phyloP scores from a whole-genome alignment of 1,140 invertebrate species.

The Leptinotarsa undecemlineata region DNA sequence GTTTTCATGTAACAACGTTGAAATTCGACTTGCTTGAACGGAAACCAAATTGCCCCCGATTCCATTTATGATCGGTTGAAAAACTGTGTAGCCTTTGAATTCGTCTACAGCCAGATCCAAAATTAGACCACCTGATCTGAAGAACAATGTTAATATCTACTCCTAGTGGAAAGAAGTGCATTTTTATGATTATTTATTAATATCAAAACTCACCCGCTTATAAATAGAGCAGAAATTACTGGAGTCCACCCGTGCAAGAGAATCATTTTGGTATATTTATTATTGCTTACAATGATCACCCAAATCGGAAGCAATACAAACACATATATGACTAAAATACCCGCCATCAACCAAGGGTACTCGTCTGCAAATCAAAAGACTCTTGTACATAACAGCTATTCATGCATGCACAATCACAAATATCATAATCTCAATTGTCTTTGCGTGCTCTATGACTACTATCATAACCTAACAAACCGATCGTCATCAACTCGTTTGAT shows the following conservation, averaged over 20 bases:
- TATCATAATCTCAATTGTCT: too few relatives aligned
- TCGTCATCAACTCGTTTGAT: too few relatives aligned
- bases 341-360: conserved; percentile 68
- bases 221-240: conserved; percentile 82
- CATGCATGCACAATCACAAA: not conserved
- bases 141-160: conserved; percentile 43
- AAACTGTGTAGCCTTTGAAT: conserved; percentile 82
- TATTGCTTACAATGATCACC: conserved; percentile 76
- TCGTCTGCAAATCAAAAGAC: conserved; percentile 56
- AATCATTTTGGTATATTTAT: conserved; percentile 78
- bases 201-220: conserved; percentile 72
- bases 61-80: conserved; percentile 91
- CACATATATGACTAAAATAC: conserved; percentile 68
- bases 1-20: conserved; percentile 89
- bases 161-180: not conserved
- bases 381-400: not conserved
- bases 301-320: conserved; percentile 67
- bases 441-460: too few relatives aligned
- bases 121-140: conserved; percentile 77
- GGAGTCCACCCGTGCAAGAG: conserved; percentile 84
- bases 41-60: conserved; percentile 97
- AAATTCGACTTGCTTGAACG: conserved; percentile 93
- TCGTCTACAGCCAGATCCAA: conserved; percentile 75
- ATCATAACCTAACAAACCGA: too few relatives aligned
- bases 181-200: too few relatives aligned